Conservation (phyloP, 2,113 vertebrate species). For the Embiotoca jacksoni region DNA sequence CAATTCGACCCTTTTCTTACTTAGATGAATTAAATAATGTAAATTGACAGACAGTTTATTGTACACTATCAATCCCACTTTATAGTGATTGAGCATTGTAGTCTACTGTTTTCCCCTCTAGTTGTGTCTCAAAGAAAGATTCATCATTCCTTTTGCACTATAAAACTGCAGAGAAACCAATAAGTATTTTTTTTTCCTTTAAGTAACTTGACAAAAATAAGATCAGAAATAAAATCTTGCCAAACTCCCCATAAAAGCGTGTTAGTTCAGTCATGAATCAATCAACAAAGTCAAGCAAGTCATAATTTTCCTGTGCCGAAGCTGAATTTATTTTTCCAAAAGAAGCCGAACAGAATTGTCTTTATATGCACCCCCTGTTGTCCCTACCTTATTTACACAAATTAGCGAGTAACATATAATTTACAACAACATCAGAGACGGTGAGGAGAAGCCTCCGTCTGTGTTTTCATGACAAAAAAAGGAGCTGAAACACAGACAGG, state of each 20-base stretch:
- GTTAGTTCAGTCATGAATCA: slow-evolving; percentile 44
- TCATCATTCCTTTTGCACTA: too few relatives aligned
- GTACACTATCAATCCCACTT: too few relatives aligned
- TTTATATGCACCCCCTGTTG: slow-evolving; percentile 30
- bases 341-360: slow-evolving; percentile 56
- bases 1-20: too few relatives aligned
- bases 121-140: too few relatives aligned
- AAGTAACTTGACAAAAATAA: neutral
- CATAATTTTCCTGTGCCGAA: slow-evolving; percentile 41
- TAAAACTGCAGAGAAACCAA: too few relatives aligned
- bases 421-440: slow-evolving; percentile 60
- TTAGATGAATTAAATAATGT: too few relatives aligned
- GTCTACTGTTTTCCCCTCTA: too few relatives aligned
- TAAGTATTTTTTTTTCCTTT: too few relatives aligned
- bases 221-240: slow-evolving; percentile 1
- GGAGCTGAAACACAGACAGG: slow-evolving; percentile 41
- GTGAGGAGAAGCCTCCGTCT: slow-evolving; percentile 36
- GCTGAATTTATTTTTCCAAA: slow-evolving; percentile 64
- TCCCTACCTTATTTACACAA: slow-evolving; percentile 66
- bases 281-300: slow-evolving; percentile 35
- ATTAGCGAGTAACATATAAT: slow-evolving; percentile 67
- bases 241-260: slow-evolving; percentile 22
- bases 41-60: too few relatives aligned
- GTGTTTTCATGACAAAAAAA: slow-evolving; percentile 66
- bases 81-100: too few relatives aligned